Evolutionary conservation across 2,888 invertebrate species (phyloP).

Genomic region (Diploptera punctata): DNA sequence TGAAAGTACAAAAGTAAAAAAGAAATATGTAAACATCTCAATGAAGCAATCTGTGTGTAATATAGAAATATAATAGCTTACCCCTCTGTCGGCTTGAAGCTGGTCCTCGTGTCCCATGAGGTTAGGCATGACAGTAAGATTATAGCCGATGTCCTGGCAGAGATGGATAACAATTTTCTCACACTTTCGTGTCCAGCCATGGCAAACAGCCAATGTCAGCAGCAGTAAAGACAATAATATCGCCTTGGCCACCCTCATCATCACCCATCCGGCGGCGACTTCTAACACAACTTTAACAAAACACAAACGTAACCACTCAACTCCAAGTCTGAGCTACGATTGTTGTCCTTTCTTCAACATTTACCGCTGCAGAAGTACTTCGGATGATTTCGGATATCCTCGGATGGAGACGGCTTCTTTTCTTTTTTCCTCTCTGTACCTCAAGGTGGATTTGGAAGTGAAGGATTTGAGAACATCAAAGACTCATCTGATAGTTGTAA

Average conservation of each 20-base stretch:
- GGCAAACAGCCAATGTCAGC: slow-evolving; percentile 4
- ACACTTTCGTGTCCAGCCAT: slow-evolving; percentile 61
- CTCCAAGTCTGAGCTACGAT: not conserved
- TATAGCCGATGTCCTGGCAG: slow-evolving; percentile 85
- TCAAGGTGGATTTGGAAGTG: not conserved
- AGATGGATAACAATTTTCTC: slow-evolving; percentile 79
- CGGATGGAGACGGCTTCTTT: not conserved
- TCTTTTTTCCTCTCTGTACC: not conserved
- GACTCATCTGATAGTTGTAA: not conserved
- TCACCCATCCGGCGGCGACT: slow-evolving; percentile 8
- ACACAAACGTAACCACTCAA: not conserved
- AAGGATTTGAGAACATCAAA: not conserved
- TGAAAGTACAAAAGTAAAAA: no score
- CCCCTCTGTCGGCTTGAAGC: slow-evolving; percentile 79
- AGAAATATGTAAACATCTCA: no score
- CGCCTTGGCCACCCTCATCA: slow-evolving; percentile 8
- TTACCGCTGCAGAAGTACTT: not conserved
- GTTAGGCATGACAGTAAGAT: slow-evolving; percentile 88
- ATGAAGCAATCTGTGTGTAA: no score
- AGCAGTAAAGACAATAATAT: slow-evolving; percentile 24
- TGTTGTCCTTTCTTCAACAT: not conserved
- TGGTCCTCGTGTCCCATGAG: slow-evolving; percentile 82
- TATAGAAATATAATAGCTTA: no score
- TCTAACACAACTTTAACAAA: no score
- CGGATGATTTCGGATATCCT: not conserved